phyloP scores from a whole-genome alignment of 2,113 vertebrate genomes.

The Ceratotherium simum region DNA sequence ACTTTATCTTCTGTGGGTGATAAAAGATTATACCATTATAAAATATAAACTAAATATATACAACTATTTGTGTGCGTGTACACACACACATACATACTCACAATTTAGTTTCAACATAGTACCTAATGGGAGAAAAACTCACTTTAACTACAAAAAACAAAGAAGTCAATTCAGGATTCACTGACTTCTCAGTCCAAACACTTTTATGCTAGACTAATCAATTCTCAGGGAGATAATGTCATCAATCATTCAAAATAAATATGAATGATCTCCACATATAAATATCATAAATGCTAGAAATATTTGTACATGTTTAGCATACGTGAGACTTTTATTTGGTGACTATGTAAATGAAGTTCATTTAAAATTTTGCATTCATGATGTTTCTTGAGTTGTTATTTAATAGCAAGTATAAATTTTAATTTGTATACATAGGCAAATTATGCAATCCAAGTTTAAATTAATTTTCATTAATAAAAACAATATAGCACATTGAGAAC shows the following conservation, averaged over 20 bases:
- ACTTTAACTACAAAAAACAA: not conserved
- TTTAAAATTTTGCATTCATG: conserved; percentile 46
- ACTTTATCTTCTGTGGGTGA: not conserved
- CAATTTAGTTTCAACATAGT: not conserved
- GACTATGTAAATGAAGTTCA: conserved; percentile 30
- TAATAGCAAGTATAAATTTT: conserved; percentile 70
- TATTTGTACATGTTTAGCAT: conserved; percentile 43
- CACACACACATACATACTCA: not conserved
- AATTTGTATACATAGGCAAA: conserved; percentile 52
- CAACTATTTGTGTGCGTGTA: not conserved
- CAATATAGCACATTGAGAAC: conserved; percentile 36
- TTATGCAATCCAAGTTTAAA: conserved; percentile 64
- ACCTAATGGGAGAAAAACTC: not conserved
- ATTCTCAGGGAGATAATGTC: not conserved
- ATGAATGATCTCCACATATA: not conserved
- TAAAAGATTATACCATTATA: not conserved
- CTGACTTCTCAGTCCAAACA: not conserved
- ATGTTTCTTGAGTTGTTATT: conserved; percentile 37
- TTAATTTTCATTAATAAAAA: conserved; percentile 75
- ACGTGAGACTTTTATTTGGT: not conserved
- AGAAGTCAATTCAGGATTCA: not conserved
- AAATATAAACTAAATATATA: not conserved
- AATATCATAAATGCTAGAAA: conserved; percentile 12
- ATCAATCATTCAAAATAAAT: conserved; percentile 30
- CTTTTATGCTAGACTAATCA: not conserved